Base-by-base conservation (phyloP, 1,140 invertebrate species). In the Pseudoatta argentina region DNA sequence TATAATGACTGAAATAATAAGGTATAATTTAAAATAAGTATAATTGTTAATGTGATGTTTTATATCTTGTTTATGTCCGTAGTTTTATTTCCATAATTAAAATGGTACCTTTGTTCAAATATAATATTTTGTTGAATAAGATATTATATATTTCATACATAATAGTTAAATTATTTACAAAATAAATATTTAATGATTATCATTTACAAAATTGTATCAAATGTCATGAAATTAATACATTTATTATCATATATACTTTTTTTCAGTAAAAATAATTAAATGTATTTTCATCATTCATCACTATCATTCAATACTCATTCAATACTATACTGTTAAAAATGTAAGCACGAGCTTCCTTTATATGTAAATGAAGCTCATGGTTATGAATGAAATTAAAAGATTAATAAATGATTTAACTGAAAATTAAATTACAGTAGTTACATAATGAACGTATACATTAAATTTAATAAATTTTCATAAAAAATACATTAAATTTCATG, bases 81-180 rank as follows among this genome's bases (percentile, higher is more conserved):
- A 8, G 1, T 44, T 87, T 78, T 71, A 81, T 82, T 82, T 71
- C 1, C 10, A 81, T 16, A n/a, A n/a, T 78, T 78, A 51, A 66
- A 78, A 66, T 21, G n/a, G 16, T 59, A 10, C 48, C 4, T 44
- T 48, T 30, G n/a, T 21, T 21, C 24, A 75, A 75, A 51, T 0
- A 18, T 69, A 69, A 61, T 27, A 21, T 77, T 61, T 24, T 77
- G 27, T 64, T 63, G 24, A 14, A 63, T 10, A 63, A 76, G 7
- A n/a, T 12, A 39, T 16, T 12, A 39, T 16, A 4, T 55, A 69
- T 78, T 77, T 77, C 44, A 51, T 10, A 34, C 30, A 48, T 6
- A 51, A 71, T 16, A 34, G 3, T 73, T 14, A 78, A 30, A 63
- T 64, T 51, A 51, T 64, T 44, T 51, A 34, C 7, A 78, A 78